Conservation (phyloP, 2,797 vertebrate species). For the Rhabdophis nuchalis region DNA sequence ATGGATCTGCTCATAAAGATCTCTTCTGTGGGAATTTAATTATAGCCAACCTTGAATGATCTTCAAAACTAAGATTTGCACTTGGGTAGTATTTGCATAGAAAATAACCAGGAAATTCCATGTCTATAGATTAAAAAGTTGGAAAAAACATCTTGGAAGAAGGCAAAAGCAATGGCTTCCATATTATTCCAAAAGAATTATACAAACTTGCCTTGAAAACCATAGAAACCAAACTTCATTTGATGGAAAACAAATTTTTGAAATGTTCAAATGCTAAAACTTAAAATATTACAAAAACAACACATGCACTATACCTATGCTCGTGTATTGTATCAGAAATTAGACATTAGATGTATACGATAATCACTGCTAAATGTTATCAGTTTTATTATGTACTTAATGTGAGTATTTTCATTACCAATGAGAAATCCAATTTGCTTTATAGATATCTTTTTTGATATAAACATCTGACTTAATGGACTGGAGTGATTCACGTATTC, state of each 20-base stretch:
- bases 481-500: conserved; percentile 38
- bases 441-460: conserved; percentile 43
- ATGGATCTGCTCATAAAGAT: neutral
- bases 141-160: neutral
- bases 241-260: neutral
- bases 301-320: neutral
- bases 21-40: neutral
- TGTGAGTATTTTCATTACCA: neutral
- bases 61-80: neutral
- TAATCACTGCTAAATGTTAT: neutral
- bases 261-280: neutral
- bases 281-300: neutral
- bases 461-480: conserved; percentile 52
- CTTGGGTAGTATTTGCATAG: neutral
- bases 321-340: neutral
- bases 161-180: neutral
- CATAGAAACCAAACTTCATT: neutral
- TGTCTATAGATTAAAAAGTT: neutral
- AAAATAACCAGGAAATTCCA: neutral
- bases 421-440: conserved; percentile 37
- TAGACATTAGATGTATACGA: neutral
- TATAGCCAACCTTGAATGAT: neutral
- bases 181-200: neutral
- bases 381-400: neutral
- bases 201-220: neutral